Percentiles rank a stretch among this genome's conserved stretches.
phyloP scores from a whole-genome alignment of 2,888 invertebrate genomes.

The Parochlus steinenii region DNA sequence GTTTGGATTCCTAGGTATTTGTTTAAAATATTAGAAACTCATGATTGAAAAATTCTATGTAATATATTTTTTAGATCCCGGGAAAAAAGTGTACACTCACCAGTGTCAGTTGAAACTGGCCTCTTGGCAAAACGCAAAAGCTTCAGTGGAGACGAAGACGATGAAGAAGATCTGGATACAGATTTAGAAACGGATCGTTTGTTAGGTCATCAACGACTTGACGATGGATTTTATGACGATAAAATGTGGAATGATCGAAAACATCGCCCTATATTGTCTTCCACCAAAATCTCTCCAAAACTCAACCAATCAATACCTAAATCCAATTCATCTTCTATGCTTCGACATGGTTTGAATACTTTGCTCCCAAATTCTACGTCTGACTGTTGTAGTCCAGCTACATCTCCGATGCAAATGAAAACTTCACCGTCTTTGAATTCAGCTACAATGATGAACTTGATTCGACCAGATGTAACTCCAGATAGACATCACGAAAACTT shows the following conservation, averaged over 20 bases:
- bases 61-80: conserved; percentile 42
- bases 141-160: conserved; percentile 46
- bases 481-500: not conserved
- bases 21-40: not conserved
- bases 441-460: conserved; percentile 2
- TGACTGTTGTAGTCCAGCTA: conserved; percentile 7
- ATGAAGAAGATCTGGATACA: conserved; percentile 79
- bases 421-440: conserved; percentile 7
- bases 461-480: not conserved
- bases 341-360: conserved; percentile 29
- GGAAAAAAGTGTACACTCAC: conserved; percentile 30
- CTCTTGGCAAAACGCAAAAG: conserved; percentile 3
- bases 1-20: conserved; percentile 53
- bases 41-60: conserved; percentile 3
- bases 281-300: conserved; percentile 29
- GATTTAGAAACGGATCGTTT: conserved; percentile 95
- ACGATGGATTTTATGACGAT: conserved; percentile 83
- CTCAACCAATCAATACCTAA: conserved; percentile 21
- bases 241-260: conserved; percentile 34
- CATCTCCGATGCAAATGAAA: conserved; percentile 1
- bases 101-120: conserved; percentile 4
- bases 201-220: conserved; percentile 85
- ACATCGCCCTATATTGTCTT: conserved; percentile 20
- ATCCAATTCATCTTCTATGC: conserved; percentile 15
- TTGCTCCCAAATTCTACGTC: conserved; percentile 22